Evolutionary conservation across 2,797 vertebrate genomes (phyloP).

Genomic region (Cynopterus sphinx): DNA sequence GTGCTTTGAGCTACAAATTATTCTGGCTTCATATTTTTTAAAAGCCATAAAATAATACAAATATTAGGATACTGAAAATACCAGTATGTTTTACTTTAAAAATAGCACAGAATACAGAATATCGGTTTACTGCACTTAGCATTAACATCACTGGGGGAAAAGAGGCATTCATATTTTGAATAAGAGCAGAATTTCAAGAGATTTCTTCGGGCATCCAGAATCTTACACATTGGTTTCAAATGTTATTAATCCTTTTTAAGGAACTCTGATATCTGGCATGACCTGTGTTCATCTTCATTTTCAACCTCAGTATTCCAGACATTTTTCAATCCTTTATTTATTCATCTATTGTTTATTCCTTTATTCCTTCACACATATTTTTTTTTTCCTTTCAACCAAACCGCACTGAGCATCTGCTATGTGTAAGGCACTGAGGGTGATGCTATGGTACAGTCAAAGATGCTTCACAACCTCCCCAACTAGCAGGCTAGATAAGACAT

Average conservation of each 20-base stretch:
- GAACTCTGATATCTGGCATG: not conserved
- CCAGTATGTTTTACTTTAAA: not conserved
- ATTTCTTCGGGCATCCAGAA: not conserved
- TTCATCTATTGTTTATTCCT: not conserved
- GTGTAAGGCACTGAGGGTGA: not conserved
- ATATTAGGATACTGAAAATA: not conserved
- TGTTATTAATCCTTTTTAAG: not conserved
- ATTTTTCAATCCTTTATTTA: not conserved
- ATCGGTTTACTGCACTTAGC: not conserved
- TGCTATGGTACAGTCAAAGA: not conserved
- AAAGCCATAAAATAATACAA: conserved; percentile 24
- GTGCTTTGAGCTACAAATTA: not conserved
- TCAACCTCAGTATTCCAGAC: not conserved
- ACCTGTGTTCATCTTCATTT: not conserved
- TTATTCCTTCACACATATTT: not conserved
- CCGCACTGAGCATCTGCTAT: not conserved
- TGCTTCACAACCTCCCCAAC: not conserved
- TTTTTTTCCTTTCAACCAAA: not conserved
- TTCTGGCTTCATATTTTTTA: not conserved
- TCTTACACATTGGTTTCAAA: not conserved
- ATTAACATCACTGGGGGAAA: not conserved
- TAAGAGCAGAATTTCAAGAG: not conserved
- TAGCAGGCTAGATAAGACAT: not conserved
- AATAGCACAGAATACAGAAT: not conserved
- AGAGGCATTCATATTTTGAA: not conserved